Evolutionary conservation across 2,113 vertebrate species (phyloP), one percentile per base, ranked within the genome.

Genomic region (Passer domesticus): DNA sequence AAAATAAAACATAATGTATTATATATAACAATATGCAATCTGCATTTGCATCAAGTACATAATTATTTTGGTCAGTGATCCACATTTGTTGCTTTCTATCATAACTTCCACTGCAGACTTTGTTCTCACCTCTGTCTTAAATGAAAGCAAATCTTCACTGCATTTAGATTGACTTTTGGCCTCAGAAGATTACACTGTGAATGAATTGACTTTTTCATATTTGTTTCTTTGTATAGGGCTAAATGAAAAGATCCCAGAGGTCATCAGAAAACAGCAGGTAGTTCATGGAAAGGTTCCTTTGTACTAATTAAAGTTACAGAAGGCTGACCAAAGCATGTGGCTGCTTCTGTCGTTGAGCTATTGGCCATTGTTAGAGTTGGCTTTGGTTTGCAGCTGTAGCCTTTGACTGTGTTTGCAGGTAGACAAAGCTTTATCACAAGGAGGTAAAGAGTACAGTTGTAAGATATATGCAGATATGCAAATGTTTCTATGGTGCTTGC

Each of bases 361-460:
- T 99, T 99, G 99, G 99, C 99, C 99, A 99, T 99, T 99, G 99
- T 99, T 99, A 99, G 98, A 98, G 99, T 99, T 99, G 99, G 99
- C 99, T 99, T 99, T 99, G 99, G 99, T 99, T 99, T 99, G 98
- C 99, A 99, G 99, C 99, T 99, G 99, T 99, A 99, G 99, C 99
- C 99, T 99, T 99, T 99, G 99, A 99, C 99, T 99, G 98, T 98
- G 98, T 99, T 99, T 99, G 98, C 99, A 99, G 99, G 99, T 99
- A 99, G 99, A 99, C 99, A 99, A 99, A 99, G 99, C 99, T 99
- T 99, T 99, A 98, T 98, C 99, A 99, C 98, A 98, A 99, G 98
- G 99, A 99, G 99, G 99, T 99, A 99, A 99, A 98, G 98, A 99
- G 98, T 98, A 99, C 98, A 98, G 98, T 98, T 98, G 98, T 98